A percentile compares a stretch with the other conserved stretches of the same genome.
Conservation (phyloP, 2,797 vertebrate genomes). For the Arnoldichthys spilopterus region DNA sequence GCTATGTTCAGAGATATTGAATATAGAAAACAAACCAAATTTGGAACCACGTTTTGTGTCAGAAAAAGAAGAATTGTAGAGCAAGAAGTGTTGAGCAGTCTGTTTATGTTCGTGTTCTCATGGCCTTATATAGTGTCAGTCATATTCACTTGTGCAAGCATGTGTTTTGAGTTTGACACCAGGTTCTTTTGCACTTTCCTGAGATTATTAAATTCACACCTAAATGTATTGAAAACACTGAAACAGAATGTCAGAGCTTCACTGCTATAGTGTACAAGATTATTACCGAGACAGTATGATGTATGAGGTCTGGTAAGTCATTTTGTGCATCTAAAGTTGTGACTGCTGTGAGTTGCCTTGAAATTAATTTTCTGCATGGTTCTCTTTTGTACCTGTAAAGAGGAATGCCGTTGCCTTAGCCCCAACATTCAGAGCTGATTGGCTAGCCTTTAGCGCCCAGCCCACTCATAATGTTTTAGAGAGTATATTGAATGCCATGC, state of each 20-base stretch:
- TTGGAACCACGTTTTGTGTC: constrained; percentile 41
- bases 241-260: constrained; percentile 29
- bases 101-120: constrained; percentile 40
- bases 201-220: constrained; percentile 2
- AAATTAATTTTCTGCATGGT: constrained; percentile 57
- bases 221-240: constrained; percentile 35
- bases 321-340: constrained; percentile 35
- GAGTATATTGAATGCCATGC: constrained; percentile 37
- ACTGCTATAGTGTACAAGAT: constrained; percentile 39
- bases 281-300: constrained; percentile 35
- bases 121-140: constrained; percentile 47
- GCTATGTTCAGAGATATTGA: constrained; percentile 54
- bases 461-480: constrained; percentile 28
- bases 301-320: constrained; percentile 27
- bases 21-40: constrained; percentile 58
- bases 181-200: constrained; percentile 44
- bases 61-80: constrained; percentile 9
- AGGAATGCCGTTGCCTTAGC: constrained; percentile 54
- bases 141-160: constrained; percentile 49
- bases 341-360: constrained; percentile 47
- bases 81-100: constrained; percentile 37
- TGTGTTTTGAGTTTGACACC: constrained; percentile 56
- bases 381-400: constrained; percentile 48
- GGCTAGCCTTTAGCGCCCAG: constrained; percentile 36
- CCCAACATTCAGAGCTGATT: constrained; percentile 41